Conservation (phyloP, 1,140 invertebrate species). For the Saccostrea glomerata region DNA sequence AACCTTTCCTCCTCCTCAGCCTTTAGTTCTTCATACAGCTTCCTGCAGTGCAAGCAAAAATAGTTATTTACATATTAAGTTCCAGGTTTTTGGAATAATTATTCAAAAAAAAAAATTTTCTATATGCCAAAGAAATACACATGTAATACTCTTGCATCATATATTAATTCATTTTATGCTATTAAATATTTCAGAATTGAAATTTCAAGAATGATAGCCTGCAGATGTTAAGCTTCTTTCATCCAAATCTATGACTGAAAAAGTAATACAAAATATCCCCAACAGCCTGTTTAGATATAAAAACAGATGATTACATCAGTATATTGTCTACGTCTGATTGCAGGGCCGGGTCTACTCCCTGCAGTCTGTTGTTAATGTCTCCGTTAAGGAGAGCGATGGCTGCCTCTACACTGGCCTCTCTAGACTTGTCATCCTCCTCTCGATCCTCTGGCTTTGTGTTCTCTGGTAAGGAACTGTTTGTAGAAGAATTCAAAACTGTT, state of each 20-base stretch:
- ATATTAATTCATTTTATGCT: too few relatives aligned
- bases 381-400: conserved; percentile 68
- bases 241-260: too few relatives aligned
- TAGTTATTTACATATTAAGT: too few relatives aligned
- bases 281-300: too few relatives aligned
- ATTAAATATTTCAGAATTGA: too few relatives aligned
- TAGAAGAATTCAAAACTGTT: conserved; percentile 59
- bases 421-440: conserved; percentile 67
- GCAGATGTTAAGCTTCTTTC: too few relatives aligned
- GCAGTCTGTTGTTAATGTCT: conserved; percentile 64
- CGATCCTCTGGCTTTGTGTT: conserved; percentile 68
- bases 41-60: conserved; percentile 24
- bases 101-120: too few relatives aligned
- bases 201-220: too few relatives aligned
- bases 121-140: too few relatives aligned
- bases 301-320: conserved; percentile 58
- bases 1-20: conserved; percentile 63
- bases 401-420: conserved; percentile 63
- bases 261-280: too few relatives aligned
- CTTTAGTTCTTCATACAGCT: conserved; percentile 63
- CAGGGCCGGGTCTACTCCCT: conserved; percentile 65
- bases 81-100: too few relatives aligned
- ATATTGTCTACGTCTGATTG: conserved; percentile 66
- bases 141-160: too few relatives aligned
- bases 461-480: conserved; percentile 61